A percentile compares a stretch with the other conserved stretches of the same genome.
Evolutionary conservation across 35 echinoderm and acorn worm genomes (phyloP).

Genomic region (Ophioderma brevispina): DNA sequence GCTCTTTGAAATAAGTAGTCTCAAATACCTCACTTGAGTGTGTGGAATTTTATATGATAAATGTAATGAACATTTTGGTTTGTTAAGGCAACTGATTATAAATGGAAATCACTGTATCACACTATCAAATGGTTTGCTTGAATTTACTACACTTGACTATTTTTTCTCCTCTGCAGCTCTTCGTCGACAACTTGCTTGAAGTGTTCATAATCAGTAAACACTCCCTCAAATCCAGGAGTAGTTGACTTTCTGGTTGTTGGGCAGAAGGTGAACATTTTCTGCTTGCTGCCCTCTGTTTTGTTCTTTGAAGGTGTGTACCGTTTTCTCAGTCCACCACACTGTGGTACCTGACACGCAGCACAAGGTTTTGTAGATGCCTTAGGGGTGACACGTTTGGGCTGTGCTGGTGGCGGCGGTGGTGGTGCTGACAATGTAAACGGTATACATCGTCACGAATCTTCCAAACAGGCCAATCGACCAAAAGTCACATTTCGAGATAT

Average conservation of each 20-base stretch:
- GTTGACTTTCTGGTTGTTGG: neutral
- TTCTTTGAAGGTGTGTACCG: conserved; percentile 50
- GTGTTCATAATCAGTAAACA: conserved; percentile 26
- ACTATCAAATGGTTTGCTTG: too few species aligned
- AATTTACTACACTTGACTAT: neutral
- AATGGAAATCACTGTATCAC: too few species aligned
- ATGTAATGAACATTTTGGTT: too few species aligned
- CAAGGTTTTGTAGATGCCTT: conserved; percentile 59
- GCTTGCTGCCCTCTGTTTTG: conserved; percentile 23
- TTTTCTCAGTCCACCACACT: conserved; percentile 54
- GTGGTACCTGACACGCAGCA: conserved; percentile 49
- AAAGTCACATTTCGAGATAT: too few species aligned
- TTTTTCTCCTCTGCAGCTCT: conserved; percentile 16
- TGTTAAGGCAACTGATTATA: too few species aligned
- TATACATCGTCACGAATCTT: too few species aligned
- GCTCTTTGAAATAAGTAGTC: too few species aligned
- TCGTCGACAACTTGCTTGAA: conserved; percentile 21
- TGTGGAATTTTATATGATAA: too few species aligned
- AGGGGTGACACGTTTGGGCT: conserved; percentile 16
- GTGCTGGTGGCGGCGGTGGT: conserved; percentile 37
- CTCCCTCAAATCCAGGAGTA: conserved; percentile 27
- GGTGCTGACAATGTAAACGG: too few species aligned
- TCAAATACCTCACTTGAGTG: too few species aligned
- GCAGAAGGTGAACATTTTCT: conserved; percentile 54
- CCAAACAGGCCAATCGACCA: too few species aligned